phyloP scores from a whole-genome alignment of 2,113 vertebrate genomes.

The Cygnus buccinator region DNA sequence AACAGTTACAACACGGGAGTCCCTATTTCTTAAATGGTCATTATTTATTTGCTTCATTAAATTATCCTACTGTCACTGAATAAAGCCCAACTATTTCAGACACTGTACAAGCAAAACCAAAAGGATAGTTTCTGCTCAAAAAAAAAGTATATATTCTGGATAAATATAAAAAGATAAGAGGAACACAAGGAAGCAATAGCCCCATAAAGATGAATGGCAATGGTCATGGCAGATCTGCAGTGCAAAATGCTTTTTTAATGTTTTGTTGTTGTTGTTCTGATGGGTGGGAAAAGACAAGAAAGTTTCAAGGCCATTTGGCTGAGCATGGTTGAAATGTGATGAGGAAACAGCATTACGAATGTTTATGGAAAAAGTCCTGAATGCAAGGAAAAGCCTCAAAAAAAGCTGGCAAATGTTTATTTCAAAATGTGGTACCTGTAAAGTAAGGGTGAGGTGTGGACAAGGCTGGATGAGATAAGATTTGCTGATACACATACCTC shows the following conservation, averaged over 20 bases:
- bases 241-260: neutral
- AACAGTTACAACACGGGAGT: neutral
- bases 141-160: neutral
- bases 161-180: neutral
- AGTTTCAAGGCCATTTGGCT: neutral
- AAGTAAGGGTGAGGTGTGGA: neutral
- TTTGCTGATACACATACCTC: neutral
- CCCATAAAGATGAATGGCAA: neutral
- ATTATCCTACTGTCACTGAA: neutral
- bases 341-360: neutral
- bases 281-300: neutral
- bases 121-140: neutral
- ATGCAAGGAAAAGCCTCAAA: neutral
- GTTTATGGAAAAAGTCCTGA: neutral
- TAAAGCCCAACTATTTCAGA: neutral
- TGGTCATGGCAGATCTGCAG: neutral
- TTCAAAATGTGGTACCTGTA: neutral
- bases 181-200: neutral
- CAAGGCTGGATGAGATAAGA: neutral
- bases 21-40: neutral
- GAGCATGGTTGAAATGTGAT: neutral
- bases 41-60: neutral
- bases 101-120: neutral
- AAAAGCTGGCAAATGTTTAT: neutral
- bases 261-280: too few species aligned